Percentiles rank a stretch among this genome's conserved stretches.
Evolutionary conservation across 2,113 vertebrate genomes (phyloP).

Genomic region (Brachypodius melanocephalos): DNA sequence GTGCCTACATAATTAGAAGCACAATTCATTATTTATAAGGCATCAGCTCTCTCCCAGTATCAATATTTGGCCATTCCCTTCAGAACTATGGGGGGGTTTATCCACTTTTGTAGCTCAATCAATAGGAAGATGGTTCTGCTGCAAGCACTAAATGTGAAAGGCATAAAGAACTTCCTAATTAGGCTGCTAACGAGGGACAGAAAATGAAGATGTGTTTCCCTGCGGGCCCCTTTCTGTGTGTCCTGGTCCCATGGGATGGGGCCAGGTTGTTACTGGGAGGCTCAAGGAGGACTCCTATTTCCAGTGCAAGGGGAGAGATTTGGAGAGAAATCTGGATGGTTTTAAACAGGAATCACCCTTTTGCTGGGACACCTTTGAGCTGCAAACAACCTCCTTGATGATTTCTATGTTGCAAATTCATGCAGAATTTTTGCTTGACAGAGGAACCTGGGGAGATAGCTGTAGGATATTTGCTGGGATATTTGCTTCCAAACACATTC

Average conservation of each 20-base stretch:
- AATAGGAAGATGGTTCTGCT: background rate
- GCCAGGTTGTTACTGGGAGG: no score
- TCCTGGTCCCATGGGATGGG: fast-evolving
- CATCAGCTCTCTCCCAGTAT: background rate
- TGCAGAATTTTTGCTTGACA: background rate
- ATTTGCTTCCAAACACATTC: background rate
- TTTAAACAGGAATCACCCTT: background rate
- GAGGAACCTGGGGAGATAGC: background rate
- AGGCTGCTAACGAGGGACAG: background rate
- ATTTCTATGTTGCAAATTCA: background rate
- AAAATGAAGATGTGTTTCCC: background rate
- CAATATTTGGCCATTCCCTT: constrained; percentile 8
- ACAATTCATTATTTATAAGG: background rate
- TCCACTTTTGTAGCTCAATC: background rate
- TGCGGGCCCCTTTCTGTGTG: background rate
- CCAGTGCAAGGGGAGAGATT: background rate
- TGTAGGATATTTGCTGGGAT: background rate
- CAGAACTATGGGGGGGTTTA: background rate
- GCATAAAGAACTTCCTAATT: background rate
- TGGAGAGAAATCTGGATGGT: background rate
- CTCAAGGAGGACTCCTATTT: background rate
- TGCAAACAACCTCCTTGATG: background rate
- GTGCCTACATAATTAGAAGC: background rate
- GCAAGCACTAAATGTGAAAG: background rate
- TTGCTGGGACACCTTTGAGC: background rate